Percentiles rank a stretch among this genome's conserved stretches.
Evolutionary conservation across 2,888 invertebrate species (phyloP).

Genomic region (Pegoplata infirma): DNA sequence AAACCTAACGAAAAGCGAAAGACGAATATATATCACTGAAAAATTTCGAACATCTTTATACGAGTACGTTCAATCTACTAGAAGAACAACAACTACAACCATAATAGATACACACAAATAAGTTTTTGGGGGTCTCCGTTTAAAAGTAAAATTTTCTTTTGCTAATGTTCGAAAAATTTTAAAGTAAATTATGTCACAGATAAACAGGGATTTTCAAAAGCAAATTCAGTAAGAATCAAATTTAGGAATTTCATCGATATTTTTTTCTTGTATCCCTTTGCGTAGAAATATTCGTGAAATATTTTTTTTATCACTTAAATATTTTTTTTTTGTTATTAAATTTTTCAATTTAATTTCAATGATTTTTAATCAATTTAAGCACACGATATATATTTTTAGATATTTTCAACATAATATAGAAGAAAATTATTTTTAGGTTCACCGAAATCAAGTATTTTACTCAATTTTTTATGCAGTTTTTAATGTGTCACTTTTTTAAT

Average conservation of each 20-base stretch:
- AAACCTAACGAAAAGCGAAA: slow-evolving; percentile 32
- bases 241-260: not conserved
- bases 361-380: slow-evolving; percentile 69
- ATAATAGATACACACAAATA: slow-evolving; percentile 54
- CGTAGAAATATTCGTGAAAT: slow-evolving; percentile 10
- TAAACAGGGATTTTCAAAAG: slow-evolving; percentile 60
- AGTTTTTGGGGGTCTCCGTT: slow-evolving; percentile 57
- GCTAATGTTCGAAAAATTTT: slow-evolving; percentile 60
- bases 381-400: slow-evolving; percentile 65
- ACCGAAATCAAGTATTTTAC: slow-evolving; percentile 73
- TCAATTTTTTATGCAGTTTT: slow-evolving; percentile 56
- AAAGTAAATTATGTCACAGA: slow-evolving; percentile 65
- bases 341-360: slow-evolving; percentile 8
- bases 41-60: slow-evolving; percentile 38
- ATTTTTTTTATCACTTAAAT: slow-evolving; percentile 13
- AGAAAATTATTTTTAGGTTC: slow-evolving; percentile 75
- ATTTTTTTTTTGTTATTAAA: slow-evolving; percentile 1
- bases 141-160: slow-evolving; percentile 56
- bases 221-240: slow-evolving; percentile 11
- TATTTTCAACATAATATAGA: slow-evolving; percentile 60
- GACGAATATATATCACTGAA: slow-evolving; percentile 19
- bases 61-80: not conserved
- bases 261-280: not conserved
- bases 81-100: slow-evolving; percentile 22
- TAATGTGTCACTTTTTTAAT: slow-evolving; percentile 22